Evolutionary conservation across 1,140 invertebrate species (phyloP).

Genomic region (Triops longicaudatus): DNA sequence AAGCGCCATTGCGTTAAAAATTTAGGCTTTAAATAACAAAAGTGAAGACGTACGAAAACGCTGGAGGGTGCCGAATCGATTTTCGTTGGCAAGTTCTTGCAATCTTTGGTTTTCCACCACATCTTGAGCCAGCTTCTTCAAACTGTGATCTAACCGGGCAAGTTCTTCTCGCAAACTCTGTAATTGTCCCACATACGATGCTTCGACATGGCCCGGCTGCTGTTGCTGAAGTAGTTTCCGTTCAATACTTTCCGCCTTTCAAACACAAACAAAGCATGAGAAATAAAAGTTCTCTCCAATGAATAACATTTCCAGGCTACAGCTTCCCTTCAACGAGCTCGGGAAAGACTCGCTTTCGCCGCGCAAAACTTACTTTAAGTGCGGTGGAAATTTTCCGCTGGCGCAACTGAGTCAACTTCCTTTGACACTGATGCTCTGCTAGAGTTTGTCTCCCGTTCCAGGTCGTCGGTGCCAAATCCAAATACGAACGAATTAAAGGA

Average conservation of each 20-base stretch:
- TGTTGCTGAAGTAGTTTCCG: neutral
- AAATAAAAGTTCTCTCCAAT: neutral
- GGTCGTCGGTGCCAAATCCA: neutral
- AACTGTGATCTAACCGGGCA: neutral
- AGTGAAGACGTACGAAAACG: neutral
- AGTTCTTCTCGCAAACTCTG: conserved; percentile 7
- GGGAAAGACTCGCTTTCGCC: neutral
- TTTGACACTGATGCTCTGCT: neutral
- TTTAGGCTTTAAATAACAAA: neutral
- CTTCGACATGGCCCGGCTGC: neutral
- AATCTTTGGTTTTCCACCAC: neutral
- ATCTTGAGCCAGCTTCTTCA: neutral
- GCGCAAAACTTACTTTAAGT: neutral
- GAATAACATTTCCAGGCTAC: neutral
- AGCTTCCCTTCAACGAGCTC: too few species aligned
- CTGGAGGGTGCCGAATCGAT: neutral
- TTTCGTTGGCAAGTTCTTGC: conserved; percentile 1
- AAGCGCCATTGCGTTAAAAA: neutral
- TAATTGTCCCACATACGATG: conserved; percentile 6
- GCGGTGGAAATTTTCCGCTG: neutral
- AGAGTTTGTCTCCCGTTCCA: neutral
- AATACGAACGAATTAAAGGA: too few species aligned
- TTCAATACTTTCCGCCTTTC: neutral
- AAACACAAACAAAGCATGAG: neutral
- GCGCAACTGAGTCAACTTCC: neutral